Conservation (phyloP, 2,797 vertebrate species). For the Mormyrops boulengeri region DNA sequence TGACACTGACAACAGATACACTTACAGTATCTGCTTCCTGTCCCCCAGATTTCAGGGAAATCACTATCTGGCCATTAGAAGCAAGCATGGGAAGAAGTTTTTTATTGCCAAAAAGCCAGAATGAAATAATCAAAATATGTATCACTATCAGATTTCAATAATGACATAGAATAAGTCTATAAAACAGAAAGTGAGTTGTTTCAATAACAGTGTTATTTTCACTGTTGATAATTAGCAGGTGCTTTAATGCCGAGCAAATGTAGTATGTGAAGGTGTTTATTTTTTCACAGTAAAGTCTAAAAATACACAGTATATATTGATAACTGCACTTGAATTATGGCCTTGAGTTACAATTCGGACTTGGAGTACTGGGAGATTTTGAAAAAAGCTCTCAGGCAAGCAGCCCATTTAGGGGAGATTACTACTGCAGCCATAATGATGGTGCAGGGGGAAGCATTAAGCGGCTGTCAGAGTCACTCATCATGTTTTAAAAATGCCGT, state of each 20-base stretch:
- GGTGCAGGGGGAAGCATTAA: background rate
- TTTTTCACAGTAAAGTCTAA: background rate
- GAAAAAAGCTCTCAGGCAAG: background rate
- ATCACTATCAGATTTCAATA: background rate
- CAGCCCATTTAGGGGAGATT: background rate
- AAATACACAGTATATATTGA: background rate
- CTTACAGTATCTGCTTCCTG: background rate
- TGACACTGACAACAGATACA: background rate
- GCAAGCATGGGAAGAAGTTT: background rate
- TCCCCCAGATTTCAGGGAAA: background rate
- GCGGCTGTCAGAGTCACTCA: background rate
- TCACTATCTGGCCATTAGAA: background rate
- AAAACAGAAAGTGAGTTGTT: background rate
- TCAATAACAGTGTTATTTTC: background rate
- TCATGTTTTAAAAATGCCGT: background rate
- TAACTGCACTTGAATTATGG: background rate
- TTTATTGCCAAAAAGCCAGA: background rate
- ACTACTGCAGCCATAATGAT: background rate
- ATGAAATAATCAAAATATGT: background rate
- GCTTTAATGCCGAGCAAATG: background rate
- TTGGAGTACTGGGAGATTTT: background rate
- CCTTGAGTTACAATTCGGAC: background rate
- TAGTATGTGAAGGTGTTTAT: background rate
- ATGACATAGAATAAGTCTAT: background rate
- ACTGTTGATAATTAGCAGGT: background rate